Conservation (phyloP, 2,888 invertebrate species). For the Branchellion lobata region DNA sequence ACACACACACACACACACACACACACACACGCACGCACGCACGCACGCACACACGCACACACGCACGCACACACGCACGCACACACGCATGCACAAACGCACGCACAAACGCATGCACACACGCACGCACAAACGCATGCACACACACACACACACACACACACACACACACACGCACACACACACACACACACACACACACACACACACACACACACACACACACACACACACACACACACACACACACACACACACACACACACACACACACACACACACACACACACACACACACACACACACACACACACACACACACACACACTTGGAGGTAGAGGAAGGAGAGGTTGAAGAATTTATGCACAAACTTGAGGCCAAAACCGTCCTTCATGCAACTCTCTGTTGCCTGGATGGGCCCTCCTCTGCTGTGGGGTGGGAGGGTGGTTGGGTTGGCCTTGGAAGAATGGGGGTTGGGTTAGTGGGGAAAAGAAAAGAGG, state of each 20-base stretch:
- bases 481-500: no score
- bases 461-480: no score
- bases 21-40: no score
- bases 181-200: neutral
- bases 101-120: no score
- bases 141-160: no score
- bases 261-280: conserved; percentile 1
- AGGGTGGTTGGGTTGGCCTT: no score
- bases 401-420: conserved; percentile 77
- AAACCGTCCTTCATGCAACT: conserved; percentile 94
- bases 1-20: no score
- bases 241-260: neutral
- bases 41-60: no score
- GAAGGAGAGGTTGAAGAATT: conserved; percentile 92
- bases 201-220: conserved; percentile 16
- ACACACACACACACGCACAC: conserved; percentile 2
- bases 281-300: neutral
- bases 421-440: conserved; percentile 47
- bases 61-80: no score
- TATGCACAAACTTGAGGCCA: conserved; percentile 85
- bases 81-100: no score
- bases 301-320: conserved; percentile 7
- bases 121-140: no score
- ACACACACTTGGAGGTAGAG: conserved; percentile 73
- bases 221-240: neutral